Conservation (phyloP, 1,140 invertebrate species). For the Bombyx mandarina region DNA sequence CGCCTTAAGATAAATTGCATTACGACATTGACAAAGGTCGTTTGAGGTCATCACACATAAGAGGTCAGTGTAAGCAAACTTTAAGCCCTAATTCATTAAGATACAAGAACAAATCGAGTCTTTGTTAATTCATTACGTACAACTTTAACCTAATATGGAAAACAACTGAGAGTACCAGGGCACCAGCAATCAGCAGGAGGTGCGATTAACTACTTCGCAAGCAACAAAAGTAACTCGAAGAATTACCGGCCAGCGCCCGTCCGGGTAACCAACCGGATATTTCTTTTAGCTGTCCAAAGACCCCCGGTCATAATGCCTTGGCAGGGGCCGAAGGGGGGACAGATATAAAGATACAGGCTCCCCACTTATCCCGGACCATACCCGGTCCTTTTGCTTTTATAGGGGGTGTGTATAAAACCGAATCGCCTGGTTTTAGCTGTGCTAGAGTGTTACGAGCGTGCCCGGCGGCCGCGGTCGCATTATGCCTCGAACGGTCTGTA, state of each 20-base stretch:
- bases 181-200: slow-evolving; percentile 29
- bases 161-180: slow-evolving; percentile 7
- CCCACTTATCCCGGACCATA: slow-evolving; percentile 68
- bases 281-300: slow-evolving; percentile 69
- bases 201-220: slow-evolving; percentile 47
- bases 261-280: slow-evolving; percentile 63
- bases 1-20: no score
- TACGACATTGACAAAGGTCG: no score
- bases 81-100: no score
- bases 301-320: slow-evolving; percentile 64
- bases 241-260: slow-evolving; percentile 47
- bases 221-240: slow-evolving; percentile 60
- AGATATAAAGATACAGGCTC: slow-evolving; percentile 68
- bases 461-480: slow-evolving; percentile 59
- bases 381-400: slow-evolving; percentile 71
- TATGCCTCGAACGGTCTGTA: slow-evolving; percentile 56
- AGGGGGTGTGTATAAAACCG: slow-evolving; percentile 71
- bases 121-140: no score
- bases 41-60: no score
- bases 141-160: no score
- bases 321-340: slow-evolving; percentile 42
- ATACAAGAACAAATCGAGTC: no score
- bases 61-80: no score
- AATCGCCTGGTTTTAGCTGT: slow-evolving; percentile 49
- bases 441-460: slow-evolving; percentile 56